These are phyloP conservation scores for Semicossyphus pulcher DNA, from an alignment of 2,113 vertebrate genomes.

Conservation along the genomic window DNA sequence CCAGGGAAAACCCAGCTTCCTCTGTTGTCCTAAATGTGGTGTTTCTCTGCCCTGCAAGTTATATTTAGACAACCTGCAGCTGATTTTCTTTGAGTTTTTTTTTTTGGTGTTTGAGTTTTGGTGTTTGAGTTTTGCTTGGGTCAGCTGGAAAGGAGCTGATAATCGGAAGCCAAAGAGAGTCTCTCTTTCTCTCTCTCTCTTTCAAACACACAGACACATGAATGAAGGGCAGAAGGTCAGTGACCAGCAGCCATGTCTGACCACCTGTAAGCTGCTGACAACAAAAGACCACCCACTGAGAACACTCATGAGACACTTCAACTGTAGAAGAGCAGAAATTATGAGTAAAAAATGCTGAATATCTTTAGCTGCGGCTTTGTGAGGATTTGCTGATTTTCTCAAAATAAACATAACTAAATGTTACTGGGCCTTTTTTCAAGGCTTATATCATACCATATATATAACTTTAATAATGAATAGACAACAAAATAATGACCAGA, in stretches of 20 bases:
- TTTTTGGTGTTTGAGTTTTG: conserved; percentile 40
- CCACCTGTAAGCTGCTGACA: conserved; percentile 68
- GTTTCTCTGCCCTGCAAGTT: conserved; percentile 10
- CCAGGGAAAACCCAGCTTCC: conserved; percentile 51
- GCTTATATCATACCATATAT: too few relatives aligned
- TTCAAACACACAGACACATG: background rate
- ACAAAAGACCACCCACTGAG: conserved; percentile 68
- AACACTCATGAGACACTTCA: conserved; percentile 1
- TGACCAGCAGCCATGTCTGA: conserved; percentile 51
- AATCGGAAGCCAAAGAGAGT: background rate
- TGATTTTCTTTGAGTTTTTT: too few relatives aligned
- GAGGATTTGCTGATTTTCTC: too few relatives aligned
- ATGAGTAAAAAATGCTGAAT: too few relatives aligned
- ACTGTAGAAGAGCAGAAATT: background rate
- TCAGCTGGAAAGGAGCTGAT: conserved; percentile 51
- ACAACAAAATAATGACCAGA: too few relatives aligned
- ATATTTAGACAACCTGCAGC: conserved; percentile 17
- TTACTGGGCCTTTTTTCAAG: too few relatives aligned
- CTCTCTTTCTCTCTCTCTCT: background rate
- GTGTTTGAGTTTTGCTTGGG: conserved; percentile 37
- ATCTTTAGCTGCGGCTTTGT: too few relatives aligned
- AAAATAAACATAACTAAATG: too few relatives aligned
- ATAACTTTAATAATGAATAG: too few relatives aligned
- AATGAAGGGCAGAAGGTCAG: conserved; percentile 42
- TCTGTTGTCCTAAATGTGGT: conserved; percentile 30